phyloP scores from a whole-genome alignment of 2,797 vertebrate species.

The Champsocephalus esox region DNA sequence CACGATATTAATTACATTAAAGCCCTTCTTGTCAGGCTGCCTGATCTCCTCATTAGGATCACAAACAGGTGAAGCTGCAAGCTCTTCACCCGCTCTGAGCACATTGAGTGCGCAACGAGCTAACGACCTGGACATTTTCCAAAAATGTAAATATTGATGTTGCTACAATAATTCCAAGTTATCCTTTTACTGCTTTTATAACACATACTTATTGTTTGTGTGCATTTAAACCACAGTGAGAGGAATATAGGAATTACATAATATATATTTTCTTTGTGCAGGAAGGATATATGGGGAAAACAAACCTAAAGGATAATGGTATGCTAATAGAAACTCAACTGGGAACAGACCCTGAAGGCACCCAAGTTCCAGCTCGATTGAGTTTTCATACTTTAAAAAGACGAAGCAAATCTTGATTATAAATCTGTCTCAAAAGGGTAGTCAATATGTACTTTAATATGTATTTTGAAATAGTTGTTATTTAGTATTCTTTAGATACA shows the following conservation, averaged over 20 bases:
- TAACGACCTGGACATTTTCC: conserved; percentile 8
- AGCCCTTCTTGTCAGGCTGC: conserved; percentile 56
- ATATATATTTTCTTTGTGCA: background rate
- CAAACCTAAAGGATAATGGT: conserved; percentile 23
- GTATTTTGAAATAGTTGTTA: background rate
- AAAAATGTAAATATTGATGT: conserved; percentile 3
- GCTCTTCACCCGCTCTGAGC: conserved; percentile 16
- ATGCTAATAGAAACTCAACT: conserved; percentile 18
- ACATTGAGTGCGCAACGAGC: conserved; percentile 11
- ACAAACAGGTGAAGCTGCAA: conserved; percentile 60
- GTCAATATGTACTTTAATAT: background rate
- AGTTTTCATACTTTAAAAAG: conserved; percentile 10
- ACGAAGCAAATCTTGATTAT: background rate
- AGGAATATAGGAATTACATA: background rate
- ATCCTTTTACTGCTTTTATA: background rate
- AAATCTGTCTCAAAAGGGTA: conserved; percentile 1
- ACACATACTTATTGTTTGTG: background rate
- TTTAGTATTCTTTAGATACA: background rate
- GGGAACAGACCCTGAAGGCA: conserved; percentile 19
- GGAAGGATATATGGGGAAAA: conserved; percentile 7
- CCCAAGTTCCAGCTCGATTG: background rate
- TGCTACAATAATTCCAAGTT: background rate
- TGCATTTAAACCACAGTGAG: conserved; percentile 3
- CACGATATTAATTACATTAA: conserved; percentile 76
- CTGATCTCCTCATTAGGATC: conserved; percentile 57